These are phyloP conservation scores for Mylabris sibirica DNA, from an alignment of 2,888 invertebrate genomes.

Conservation along the genomic window DNA sequence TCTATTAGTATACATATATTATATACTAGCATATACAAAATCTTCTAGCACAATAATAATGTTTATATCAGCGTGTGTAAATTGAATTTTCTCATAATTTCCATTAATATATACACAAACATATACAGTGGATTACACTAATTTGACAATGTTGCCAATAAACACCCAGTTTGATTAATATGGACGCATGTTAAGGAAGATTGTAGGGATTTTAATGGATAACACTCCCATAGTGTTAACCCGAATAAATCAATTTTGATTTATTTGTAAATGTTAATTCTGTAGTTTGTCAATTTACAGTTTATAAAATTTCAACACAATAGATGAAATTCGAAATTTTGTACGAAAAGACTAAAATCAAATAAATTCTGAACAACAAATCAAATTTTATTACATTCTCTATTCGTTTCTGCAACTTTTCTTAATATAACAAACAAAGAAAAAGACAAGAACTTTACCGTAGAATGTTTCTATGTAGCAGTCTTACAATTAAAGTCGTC, in stretches of 20 bases:
- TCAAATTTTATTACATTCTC: not conserved
- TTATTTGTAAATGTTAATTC: conserved; percentile 17
- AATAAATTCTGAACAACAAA: too few species aligned
- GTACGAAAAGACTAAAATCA: too few species aligned
- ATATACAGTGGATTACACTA: not conserved
- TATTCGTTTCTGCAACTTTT: not conserved
- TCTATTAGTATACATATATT: not conserved
- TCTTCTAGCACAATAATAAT: not conserved
- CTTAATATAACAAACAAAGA: not conserved
- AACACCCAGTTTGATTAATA: not conserved
- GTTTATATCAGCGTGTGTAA: not conserved
- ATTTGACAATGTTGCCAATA: conserved; percentile 1
- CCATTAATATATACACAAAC: not conserved
- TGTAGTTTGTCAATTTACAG: conserved; percentile 1
- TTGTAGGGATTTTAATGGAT: conserved; percentile 19
- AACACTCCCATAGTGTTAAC: not conserved
- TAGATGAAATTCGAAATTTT: not conserved
- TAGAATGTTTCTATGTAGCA: not conserved
- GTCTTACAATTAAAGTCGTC: not conserved
- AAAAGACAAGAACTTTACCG: not conserved
- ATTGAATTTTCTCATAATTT: conserved; percentile 2
- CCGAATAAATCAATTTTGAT: conserved; percentile 27
- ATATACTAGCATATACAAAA: too few species aligned
- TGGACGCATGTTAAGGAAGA: conserved; percentile 18
- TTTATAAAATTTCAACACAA: conserved; percentile 2